Evolutionary conservation across 2,888 invertebrate species (phyloP).

Genomic region (Oegoconia quadripuncta): DNA sequence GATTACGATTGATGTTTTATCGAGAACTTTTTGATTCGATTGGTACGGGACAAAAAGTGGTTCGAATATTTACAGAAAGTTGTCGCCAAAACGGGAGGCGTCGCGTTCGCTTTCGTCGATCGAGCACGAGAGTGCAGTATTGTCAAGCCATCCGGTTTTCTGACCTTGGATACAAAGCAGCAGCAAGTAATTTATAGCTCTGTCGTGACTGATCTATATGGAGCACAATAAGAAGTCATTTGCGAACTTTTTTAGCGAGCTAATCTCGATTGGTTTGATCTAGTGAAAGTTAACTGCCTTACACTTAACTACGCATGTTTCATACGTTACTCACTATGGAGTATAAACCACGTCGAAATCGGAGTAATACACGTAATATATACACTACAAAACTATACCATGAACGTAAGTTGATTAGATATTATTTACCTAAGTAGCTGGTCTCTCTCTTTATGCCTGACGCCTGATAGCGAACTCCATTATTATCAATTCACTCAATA

Average conservation of each 20-base stretch:
- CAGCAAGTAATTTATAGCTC: slow-evolving; percentile 40
- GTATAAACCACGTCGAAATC: too few relatives aligned
- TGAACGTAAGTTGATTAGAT: too few relatives aligned
- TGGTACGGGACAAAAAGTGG: slow-evolving; percentile 72
- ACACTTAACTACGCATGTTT: slow-evolving; percentile 30
- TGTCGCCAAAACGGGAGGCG: slow-evolving; percentile 63
- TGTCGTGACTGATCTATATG: slow-evolving; percentile 54
- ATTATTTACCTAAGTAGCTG: too few relatives aligned
- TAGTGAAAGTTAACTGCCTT: slow-evolving; percentile 59
- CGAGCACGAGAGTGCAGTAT: slow-evolving; percentile 64
- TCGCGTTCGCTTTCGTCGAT: slow-evolving; percentile 68
- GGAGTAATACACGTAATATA: too few relatives aligned
- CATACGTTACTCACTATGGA: slow-evolving; percentile 21
- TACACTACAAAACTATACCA: too few relatives aligned
- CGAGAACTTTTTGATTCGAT: slow-evolving; percentile 60
- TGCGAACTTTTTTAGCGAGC: slow-evolving; percentile 53
- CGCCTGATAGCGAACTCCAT: slow-evolving; percentile 25
- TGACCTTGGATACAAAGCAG: slow-evolving; percentile 62
- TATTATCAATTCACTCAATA: slow-evolving; percentile 41
- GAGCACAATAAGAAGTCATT: slow-evolving; percentile 56
- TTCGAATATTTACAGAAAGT: slow-evolving; percentile 66
- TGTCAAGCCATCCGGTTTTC: slow-evolving; percentile 56
- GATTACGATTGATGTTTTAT: slow-evolving; percentile 59
- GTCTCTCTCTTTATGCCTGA: too few relatives aligned
- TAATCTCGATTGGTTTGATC: slow-evolving; percentile 45